phyloP scores from a whole-genome alignment of 2,797 vertebrate genomes.

The Pogonophryne albipinna region DNA sequence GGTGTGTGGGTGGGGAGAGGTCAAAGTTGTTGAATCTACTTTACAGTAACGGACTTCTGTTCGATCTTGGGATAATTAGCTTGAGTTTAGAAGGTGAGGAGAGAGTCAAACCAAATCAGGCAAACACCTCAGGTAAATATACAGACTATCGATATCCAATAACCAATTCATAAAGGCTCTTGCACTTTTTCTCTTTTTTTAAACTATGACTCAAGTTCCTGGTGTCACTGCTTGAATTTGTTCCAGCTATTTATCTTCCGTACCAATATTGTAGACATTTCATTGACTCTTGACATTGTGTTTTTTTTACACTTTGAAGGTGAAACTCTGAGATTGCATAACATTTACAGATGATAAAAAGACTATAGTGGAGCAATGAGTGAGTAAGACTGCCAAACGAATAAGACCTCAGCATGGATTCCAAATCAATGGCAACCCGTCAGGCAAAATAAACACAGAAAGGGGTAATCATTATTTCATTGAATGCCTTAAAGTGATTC shows the following conservation, averaged over 20 bases:
- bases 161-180: conserved; percentile 45
- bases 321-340: not conserved
- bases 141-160: conserved; percentile 65
- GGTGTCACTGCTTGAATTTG: conserved; percentile 33
- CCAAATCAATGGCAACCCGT: conserved; percentile 1
- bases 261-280: not conserved
- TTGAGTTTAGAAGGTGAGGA: conserved; percentile 65
- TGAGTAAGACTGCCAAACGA: not conserved
- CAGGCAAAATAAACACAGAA: conserved; percentile 12
- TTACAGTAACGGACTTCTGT: conserved; percentile 49
- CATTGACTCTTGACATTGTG: conserved; percentile 4
- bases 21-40: conserved; percentile 46
- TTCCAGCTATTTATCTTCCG: conserved; percentile 26
- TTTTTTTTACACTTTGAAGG: not conserved
- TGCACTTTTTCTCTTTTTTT: conserved; percentile 22
- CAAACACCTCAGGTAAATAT: conserved; percentile 67
- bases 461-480: not conserved
- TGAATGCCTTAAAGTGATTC: not conserved
- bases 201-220: conserved; percentile 33
- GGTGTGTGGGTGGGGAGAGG: not conserved
- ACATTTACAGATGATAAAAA: conserved; percentile 1
- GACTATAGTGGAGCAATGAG: not conserved
- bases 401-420: conserved; percentile 2
- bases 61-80: conserved; percentile 69
- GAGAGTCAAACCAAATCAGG: conserved; percentile 62